Evolutionary conservation across 2,888 invertebrate genomes (phyloP).

Genomic region (Branchellion lobata): DNA sequence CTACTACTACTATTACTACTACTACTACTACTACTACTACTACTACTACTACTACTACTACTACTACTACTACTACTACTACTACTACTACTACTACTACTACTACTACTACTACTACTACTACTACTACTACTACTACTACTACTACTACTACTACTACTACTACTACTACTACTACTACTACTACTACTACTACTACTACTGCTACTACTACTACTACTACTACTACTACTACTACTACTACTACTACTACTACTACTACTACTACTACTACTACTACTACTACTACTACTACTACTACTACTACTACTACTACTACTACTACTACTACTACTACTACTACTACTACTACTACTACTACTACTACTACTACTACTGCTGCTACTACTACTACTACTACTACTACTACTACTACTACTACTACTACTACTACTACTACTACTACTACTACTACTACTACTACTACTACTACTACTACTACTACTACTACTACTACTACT

Average conservation of each 20-base stretch:
- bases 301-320: slow-evolving; percentile 44
- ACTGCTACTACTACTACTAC: slow-evolving; percentile 37
- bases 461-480: slow-evolving; percentile 42
- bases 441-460: slow-evolving; percentile 36
- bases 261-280: slow-evolving; percentile 45
- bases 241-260: slow-evolving; percentile 45
- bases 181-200: slow-evolving; percentile 32
- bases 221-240: slow-evolving; percentile 42
- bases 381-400: slow-evolving; percentile 34
- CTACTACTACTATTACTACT: slow-evolving; percentile 20
- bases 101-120: slow-evolving; percentile 23
- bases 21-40: slow-evolving; percentile 27
- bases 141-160: slow-evolving; percentile 36
- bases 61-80: slow-evolving; percentile 40
- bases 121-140: slow-evolving; percentile 36
- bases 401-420: slow-evolving; percentile 35
- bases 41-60: slow-evolving; percentile 32
- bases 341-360: slow-evolving; percentile 1
- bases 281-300: slow-evolving; percentile 45
- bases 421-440: slow-evolving; percentile 32
- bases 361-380: neutral
- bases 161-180: slow-evolving; percentile 35
- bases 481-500: slow-evolving; percentile 44
- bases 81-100: slow-evolving; percentile 17
- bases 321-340: slow-evolving; percentile 42